Base-by-base conservation (phyloP, 2,797 vertebrate genomes). In the Betta splendens region DNA sequence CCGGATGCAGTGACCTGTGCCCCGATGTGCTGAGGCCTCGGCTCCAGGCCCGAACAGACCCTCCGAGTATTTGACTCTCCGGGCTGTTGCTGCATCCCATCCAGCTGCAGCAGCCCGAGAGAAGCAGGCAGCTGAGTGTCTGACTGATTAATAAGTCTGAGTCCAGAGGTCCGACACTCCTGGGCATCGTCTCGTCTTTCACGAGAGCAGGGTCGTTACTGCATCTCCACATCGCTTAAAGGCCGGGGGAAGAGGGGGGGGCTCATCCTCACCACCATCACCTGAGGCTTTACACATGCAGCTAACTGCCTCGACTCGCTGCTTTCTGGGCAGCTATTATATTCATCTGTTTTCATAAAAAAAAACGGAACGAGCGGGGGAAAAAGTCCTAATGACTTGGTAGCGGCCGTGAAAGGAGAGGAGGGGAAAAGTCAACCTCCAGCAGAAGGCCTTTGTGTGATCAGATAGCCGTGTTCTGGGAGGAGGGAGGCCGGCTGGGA, bases 401-500 rank as follows among this genome's bases (percentile, higher is more conserved):
- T 86, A 87, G 80, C 64, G 77, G 79, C 58, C 48, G 5, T 89
- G 81, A 89, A 90, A 89, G 90, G 89, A 81, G 67, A 80, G 68
- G 63, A 80, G 79, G 57, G 86, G 52, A 80, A 79, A 90, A 92
- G 91, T 93, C 90, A 90, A 88, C 85, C 89, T 89, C 83, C 68
- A 72, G 83, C 82, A 84, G 91, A 93, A 92, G 90, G 92, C 89
- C 88, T 92, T 95, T 94, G 93, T 95, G 91, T 92, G 72, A 91
- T 91, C 90, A 91, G 88, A 91, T 92, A 89, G 87, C 89, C 82
- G 80, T 70, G 81, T 86, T 89, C 86, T 86, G 84, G 73, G 86
- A 85, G 84, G 92, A 91, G 92, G 91, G 87, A 80, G 76, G 64
- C 85, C 72, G 72, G 86, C 91, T 87, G 87, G 89, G 88, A 93